Conservation (phyloP, 2,113 vertebrate species). For the Tetrao urogallus region DNA sequence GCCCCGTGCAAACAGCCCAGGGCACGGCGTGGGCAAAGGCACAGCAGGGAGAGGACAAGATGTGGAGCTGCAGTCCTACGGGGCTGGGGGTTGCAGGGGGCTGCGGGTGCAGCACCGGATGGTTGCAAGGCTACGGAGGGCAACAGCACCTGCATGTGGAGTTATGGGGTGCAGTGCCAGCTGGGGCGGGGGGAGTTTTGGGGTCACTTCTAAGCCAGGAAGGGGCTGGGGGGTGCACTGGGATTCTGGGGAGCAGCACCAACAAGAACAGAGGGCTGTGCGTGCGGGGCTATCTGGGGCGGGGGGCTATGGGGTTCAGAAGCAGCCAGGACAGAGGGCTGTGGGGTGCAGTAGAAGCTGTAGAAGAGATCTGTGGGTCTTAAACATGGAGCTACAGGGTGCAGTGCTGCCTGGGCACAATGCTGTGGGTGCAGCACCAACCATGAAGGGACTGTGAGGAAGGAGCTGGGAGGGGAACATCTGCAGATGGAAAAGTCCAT, state of each 20-base stretch:
- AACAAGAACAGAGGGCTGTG: neutral
- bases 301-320: neutral
- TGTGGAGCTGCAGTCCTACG: neutral
- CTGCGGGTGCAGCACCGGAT: neutral
- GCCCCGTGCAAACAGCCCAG: neutral
- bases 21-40: neutral
- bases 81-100: neutral
- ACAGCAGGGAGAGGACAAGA: neutral
- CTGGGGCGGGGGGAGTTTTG: neutral
- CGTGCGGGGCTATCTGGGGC: neutral
- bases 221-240: neutral
- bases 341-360: neutral
- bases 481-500: neutral
- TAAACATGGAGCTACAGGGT: neutral
- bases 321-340: rapidly evolving
- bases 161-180: neutral
- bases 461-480: neutral
- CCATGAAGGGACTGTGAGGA: neutral
- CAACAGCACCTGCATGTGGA: too few relatives aligned
- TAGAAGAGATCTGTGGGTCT: neutral
- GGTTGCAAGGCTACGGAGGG: neutral
- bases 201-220: too few relatives aligned
- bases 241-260: neutral
- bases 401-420: neutral
- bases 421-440: neutral